Base-by-base conservation (phyloP, 2,888 invertebrate species). In the Ectemnius cavifrons region DNA sequence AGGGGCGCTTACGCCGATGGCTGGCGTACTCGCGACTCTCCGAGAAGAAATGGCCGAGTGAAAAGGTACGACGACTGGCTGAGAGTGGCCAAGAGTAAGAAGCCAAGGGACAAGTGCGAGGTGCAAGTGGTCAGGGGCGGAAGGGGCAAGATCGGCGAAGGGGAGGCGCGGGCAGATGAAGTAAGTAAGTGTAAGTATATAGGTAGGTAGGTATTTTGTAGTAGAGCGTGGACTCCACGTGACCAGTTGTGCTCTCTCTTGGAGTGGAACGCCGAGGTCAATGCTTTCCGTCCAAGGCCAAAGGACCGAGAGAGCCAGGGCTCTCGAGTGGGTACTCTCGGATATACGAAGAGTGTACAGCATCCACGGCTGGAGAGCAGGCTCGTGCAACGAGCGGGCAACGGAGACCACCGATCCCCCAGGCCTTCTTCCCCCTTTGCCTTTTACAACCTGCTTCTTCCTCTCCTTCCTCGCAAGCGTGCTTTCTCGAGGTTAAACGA, bases 231-330 rank as follows among this genome's bases (percentile, higher is more conserved):
- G 85, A 84, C 83, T 84, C 84, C 83, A 81, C 85, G 86, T 84
- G 84, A 86, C 87, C 85, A 5, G 14, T 86, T 88, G 85, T 81
- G 81, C 37, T 37, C 37, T 37, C 86, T 86, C 85, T 84, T 84
- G 72, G 85, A 85, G 84, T 84, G 87, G 85, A 87, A 86, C 85
- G 87, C 81, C 79, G 88, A 88, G 88, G 89, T 89, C 88, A 89
- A 88, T 85, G 88, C 83, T 88, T 89, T 84, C 86, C 82, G 83
- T 87, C 86, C 87, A 88, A 88, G 88, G 89, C 87, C 87, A 88
- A 88, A 85, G 86, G 84, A 87, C 85, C 82, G 82, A 80, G 69
- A 83, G 79, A 79, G 67, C 71, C 81, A 73, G 76, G 81, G 68
- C 79, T 77, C 79, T 81, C 81, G 83, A 83, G 83, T 71, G 81